Base-by-base conservation (phyloP, 2,113 vertebrate genomes). In the Mirounga angustirostris region DNA sequence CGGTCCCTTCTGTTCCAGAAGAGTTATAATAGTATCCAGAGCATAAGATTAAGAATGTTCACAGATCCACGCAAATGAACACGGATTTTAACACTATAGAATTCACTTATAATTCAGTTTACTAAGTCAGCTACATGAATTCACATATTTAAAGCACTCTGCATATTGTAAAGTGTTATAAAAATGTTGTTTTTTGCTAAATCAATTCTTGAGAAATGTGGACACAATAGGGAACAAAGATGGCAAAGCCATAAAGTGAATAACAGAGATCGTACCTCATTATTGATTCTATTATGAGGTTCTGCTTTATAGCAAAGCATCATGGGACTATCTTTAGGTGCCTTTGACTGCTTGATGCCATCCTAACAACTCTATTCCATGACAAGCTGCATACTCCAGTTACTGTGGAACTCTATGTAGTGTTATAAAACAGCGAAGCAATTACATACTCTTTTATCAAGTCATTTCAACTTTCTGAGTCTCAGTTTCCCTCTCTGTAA, bases 401-500 rank as follows among this genome's bases (percentile, higher is more conserved):
- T 65, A 33, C 28, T 71, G 26, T 11, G 81, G 89, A 93, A 46
- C 6, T 82, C 30, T 30, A 4, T 59, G 26, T 30, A 59, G 16
- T n/a, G n/a, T 56, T 33, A 22, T 59, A 58, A 96, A 91, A 71
- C 71, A 84, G 83, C 88, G 14, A 28, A 19, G 10, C 16, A 58
- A 84, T 86, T 79, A 43, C 21, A 30, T 50, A n/a, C 40, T 40
- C 30, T 36, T 28, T 50, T 9, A 71, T 14, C 26, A 52, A 82
- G 1, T 78, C 33, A 83, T 71, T 97, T 63, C 36, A 80, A 11
- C 8, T 30, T 91, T 83, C 3, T 36, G 50, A 86, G 59, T 40
- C 84, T 92, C 67, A 43, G 26, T 87, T 81, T 97, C 21, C 30
- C 83, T 65, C 50, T 61, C 18, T 89, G 61, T 54, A 80, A 92